Percentiles rank a stretch among this genome's conserved stretches.
Evolutionary conservation across 2,113 vertebrate species (phyloP).

Genomic region (Crotalus tigris): DNA sequence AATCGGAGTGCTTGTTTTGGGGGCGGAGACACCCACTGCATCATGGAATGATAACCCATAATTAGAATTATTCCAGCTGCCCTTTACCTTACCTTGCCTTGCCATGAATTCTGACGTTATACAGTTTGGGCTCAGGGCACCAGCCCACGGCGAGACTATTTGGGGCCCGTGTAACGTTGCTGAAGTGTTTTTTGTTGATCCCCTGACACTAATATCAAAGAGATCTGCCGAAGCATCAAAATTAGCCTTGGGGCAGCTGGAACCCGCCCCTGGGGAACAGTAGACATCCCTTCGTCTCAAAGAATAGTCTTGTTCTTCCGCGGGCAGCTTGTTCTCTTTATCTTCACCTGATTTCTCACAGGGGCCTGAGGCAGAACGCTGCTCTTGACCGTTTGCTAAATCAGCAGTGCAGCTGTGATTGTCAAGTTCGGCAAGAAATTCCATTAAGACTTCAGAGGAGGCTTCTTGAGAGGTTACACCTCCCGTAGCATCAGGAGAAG

Average conservation of each 20-base stretch:
- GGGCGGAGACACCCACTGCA: not conserved
- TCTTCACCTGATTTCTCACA: not conserved
- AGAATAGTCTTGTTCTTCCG: conserved; percentile 38
- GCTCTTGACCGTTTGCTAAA: conserved; percentile 22
- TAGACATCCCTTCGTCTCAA: not conserved
- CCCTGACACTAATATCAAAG: conserved; percentile 66
- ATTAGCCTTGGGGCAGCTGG: conserved; percentile 39
- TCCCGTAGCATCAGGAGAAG: not conserved
- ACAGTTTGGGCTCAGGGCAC: conserved; percentile 35
- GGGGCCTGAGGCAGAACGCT: conserved; percentile 34
- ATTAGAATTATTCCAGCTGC: conserved; percentile 27
- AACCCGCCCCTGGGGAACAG: conserved; percentile 26
- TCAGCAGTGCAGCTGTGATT: conserved; percentile 2
- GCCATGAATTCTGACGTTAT: conserved; percentile 17
- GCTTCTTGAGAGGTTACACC: conserved; percentile 32
- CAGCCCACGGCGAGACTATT: conserved; percentile 32
- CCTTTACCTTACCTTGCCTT: conserved; percentile 31
- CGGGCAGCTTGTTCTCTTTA: conserved; percentile 27
- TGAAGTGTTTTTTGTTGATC: conserved; percentile 13
- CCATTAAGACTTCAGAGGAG: conserved; percentile 74
- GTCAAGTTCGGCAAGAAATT: conserved; percentile 70
- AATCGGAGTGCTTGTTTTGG: conserved; percentile 44
- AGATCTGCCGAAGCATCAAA: conserved; percentile 80
- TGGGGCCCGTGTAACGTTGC: conserved; percentile 47
- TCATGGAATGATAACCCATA: not conserved